Conservation (phyloP, 2,888 invertebrate genomes). For the Unio pictorum region DNA sequence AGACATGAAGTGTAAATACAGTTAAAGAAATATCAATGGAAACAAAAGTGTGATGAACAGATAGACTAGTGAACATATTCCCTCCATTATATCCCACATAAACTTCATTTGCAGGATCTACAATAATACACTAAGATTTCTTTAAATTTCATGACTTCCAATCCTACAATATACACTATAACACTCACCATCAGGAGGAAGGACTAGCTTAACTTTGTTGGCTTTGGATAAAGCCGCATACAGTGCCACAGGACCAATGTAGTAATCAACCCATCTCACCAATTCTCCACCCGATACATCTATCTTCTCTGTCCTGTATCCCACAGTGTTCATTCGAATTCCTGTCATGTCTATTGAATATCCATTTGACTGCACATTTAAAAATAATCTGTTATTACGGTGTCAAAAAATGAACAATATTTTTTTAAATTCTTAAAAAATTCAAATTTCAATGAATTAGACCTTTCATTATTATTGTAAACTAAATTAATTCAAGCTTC, state of each 20-base stretch:
- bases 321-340: conserved; percentile 61
- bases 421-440: not conserved
- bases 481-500: too few relatives aligned
- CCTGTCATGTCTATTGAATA: conserved; percentile 47
- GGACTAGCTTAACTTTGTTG: conserved; percentile 59
- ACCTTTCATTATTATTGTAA: not conserved
- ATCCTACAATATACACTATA: not conserved
- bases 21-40: too few relatives aligned
- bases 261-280: conserved; percentile 61
- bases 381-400: not conserved
- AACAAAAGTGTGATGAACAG: too few relatives aligned
- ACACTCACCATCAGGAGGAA: conserved; percentile 50
- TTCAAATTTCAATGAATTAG: not conserved
- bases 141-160: too few relatives aligned
- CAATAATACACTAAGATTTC: too few relatives aligned
- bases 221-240: conserved; percentile 61
- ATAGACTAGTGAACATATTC: too few relatives aligned
- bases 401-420: not conserved
- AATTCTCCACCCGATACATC: conserved; percentile 55
- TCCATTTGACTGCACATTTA: conserved; percentile 40
- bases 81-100: too few relatives aligned
- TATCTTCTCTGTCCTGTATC: conserved; percentile 58
- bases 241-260: conserved; percentile 64
- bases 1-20: too few relatives aligned
- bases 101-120: too few relatives aligned